Evolutionary conservation across 2,797 vertebrate species (phyloP), one percentile per base, ranked within the genome.

Genomic region (Mus minutoides): DNA sequence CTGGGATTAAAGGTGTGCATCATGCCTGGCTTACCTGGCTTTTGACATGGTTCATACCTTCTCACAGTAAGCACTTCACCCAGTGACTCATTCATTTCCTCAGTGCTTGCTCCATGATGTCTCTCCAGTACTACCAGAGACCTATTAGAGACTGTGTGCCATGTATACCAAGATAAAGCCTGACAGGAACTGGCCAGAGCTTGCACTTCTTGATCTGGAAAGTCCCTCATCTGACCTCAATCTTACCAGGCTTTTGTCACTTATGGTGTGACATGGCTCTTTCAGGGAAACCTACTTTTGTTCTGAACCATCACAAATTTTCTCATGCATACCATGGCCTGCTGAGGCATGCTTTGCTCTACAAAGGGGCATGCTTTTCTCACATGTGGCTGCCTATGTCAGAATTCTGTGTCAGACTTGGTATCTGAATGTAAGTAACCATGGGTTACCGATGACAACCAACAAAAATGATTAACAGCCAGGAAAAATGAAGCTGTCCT

Each of bases 211-310:
- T 83, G 9, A 80, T 73, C 69, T 82, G 67, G 86, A 91, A 88
- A 92, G 94, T 60, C 58, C 73, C 24, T 75, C 40, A 40, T 76
- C 71, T 73, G 40, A 75, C 79, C 54, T 84, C 54, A 84, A 37
- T 83, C 67, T 84, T 67, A 37, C 56, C 43, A 71, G 78, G 85
- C 88, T 73, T 93, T 92, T 69, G 89, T 71, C n/a, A 54, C 13
- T 54, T n/a, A 76, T 5, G 31, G 37, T 1, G 1, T 4, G 49
- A 26, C 22, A 83, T n/a, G 6, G 0, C 24, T 76, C 56, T 49
- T 31, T 31, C 62, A 91, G 73, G 69, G n/a, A 92, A 96, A 73
- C 77, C 91, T 60, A 16, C 26, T 75, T 90, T 67, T 31, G 94
- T 71, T 94, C 1, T 69, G 64, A 94, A 52, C 7, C 8, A 26